Evolutionary conservation across 2,113 vertebrate species (phyloP).

Genomic region (Trichechus manatus): DNA sequence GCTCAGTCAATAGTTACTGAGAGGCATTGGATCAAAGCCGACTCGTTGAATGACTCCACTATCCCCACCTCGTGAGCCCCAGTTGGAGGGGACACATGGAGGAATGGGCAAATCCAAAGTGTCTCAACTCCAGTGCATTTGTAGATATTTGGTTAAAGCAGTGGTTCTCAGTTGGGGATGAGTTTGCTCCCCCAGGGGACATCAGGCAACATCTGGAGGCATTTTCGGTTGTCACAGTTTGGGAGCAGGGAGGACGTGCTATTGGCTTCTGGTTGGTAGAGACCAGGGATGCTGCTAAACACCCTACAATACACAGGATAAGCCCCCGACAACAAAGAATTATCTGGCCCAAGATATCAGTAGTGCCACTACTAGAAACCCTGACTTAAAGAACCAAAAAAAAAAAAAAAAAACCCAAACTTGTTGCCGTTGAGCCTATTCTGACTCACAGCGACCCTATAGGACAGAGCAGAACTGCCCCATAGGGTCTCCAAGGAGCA

Average conservation of each 20-base stretch:
- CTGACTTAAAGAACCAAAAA: background rate
- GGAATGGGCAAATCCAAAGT: background rate
- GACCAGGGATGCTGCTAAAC: background rate
- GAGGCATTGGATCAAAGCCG: no score
- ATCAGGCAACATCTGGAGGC: background rate
- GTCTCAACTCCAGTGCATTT: background rate
- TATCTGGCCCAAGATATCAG: background rate
- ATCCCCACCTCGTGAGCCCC: background rate
- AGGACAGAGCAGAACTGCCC: no score
- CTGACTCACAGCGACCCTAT: no score
- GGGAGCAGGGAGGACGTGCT: background rate
- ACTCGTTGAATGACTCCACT: background rate
- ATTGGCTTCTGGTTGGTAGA: background rate
- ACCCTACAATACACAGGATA: background rate
- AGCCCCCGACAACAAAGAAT: no score
- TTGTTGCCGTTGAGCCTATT: no score
- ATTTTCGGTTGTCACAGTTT: background rate
- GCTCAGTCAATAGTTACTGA: background rate
- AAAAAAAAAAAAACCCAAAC: no score
- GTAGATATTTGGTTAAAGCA: background rate
- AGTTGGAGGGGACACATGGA: fast-evolving
- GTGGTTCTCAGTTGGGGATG: background rate
- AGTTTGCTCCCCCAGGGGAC: fast-evolving
- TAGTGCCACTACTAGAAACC: background rate
- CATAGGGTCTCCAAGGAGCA: no score